Conservation (phyloP, 1,140 invertebrate species). For the Tyrophagus putrescentiae region DNA sequence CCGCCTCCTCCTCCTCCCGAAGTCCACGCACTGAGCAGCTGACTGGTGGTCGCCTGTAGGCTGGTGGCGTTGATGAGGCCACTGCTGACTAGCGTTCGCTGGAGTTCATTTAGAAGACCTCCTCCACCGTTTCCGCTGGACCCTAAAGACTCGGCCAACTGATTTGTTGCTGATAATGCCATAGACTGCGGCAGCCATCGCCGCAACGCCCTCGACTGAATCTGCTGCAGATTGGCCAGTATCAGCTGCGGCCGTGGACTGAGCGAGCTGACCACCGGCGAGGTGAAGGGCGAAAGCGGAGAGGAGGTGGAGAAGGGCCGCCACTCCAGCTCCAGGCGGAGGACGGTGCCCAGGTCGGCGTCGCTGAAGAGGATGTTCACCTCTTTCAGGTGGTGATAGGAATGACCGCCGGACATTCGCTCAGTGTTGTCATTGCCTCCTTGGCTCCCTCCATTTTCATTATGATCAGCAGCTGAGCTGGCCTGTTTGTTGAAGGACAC, state of each 20-base stretch:
- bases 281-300: background rate
- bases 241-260: background rate
- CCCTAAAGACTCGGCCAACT: background rate
- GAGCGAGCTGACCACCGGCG: background rate
- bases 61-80: background rate
- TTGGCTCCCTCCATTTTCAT: background rate
- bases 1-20: too few species aligned
- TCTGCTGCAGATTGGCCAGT: too few species aligned
- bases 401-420: constrained; percentile 17
- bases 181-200: background rate
- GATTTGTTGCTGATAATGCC: background rate
- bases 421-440: constrained; percentile 12
- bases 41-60: background rate
- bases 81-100: background rate
- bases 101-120: constrained; percentile 3
- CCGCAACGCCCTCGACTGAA: background rate
- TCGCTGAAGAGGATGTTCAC: constrained; percentile 51
- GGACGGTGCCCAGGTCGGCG: constrained; percentile 45
- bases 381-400: background rate
- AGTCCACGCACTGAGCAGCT: too few species aligned
- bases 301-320: constrained; percentile 35
- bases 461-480: too few species aligned
- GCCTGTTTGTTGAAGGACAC: background rate
- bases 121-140: too few species aligned
- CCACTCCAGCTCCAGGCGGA: constrained; percentile 53